phyloP scores from a whole-genome alignment of 2,113 vertebrate species.

The Mustelus asterias region DNA sequence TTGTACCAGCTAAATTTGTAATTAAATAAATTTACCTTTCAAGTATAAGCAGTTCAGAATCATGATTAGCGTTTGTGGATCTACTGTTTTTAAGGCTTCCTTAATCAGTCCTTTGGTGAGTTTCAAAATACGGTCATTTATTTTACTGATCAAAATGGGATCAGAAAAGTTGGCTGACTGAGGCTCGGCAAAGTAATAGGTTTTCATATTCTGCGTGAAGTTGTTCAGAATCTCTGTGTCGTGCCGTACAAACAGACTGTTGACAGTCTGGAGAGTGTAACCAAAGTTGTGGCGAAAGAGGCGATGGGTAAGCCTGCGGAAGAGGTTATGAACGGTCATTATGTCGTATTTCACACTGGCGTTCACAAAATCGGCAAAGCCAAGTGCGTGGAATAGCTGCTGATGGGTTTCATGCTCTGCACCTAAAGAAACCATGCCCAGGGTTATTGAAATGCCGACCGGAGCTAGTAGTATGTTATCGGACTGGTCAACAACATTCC shows the following conservation, averaged over 20 bases:
- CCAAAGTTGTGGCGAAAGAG: constrained; percentile 93
- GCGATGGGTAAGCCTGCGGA: constrained; percentile 85
- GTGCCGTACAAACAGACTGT: constrained; percentile 76
- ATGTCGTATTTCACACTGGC: constrained; percentile 82
- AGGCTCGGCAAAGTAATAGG: constrained; percentile 83
- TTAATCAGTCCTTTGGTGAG: constrained; percentile 87
- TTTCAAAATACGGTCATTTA: constrained; percentile 77
- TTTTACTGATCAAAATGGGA: constrained; percentile 68
- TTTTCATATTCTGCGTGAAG: constrained; percentile 69
- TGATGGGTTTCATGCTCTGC: constrained; percentile 62
- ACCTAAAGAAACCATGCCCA: constrained; percentile 89
- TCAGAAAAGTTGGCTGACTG: constrained; percentile 80
- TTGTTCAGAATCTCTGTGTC: constrained; percentile 59
- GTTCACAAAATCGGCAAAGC: constrained; percentile 81
- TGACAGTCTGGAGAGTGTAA: constrained; percentile 80
- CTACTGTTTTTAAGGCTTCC: constrained; percentile 72
- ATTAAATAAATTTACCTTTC: constrained; percentile 70
- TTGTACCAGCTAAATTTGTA: neutral
- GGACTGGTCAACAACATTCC: constrained; percentile 60
- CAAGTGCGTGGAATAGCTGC: constrained; percentile 70
- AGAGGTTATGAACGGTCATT: constrained; percentile 84
- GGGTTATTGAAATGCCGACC: constrained; percentile 84
- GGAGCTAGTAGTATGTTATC: constrained; percentile 90
- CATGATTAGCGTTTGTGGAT: constrained; percentile 78
- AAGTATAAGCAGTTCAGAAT: constrained; percentile 95